These are phyloP conservation scores for Halictus quadricinctus DNA, from an alignment of 2,888 invertebrate genomes.

Conservation along the genomic window DNA sequence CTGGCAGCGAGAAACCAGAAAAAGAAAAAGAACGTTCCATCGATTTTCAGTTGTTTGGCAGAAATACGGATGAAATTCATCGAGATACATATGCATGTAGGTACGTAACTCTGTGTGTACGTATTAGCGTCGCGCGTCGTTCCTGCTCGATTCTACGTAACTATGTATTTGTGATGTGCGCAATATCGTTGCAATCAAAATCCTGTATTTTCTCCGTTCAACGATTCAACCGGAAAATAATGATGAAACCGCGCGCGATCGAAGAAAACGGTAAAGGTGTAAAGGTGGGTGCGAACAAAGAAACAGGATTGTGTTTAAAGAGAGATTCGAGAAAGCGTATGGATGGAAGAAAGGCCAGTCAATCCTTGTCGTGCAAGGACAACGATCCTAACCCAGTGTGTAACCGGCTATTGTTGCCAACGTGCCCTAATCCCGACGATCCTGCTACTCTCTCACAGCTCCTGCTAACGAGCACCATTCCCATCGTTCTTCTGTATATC, in stretches of 20 bases:
- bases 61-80: not conserved
- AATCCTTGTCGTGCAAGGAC: slow-evolving; percentile 59
- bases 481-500: slow-evolving; percentile 60
- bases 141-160: not conserved
- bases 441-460: slow-evolving; percentile 58
- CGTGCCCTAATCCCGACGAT: slow-evolving; percentile 64
- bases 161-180: not conserved
- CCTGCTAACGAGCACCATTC: slow-evolving; percentile 74
- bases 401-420: slow-evolving; percentile 55
- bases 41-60: not conserved
- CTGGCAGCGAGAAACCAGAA: not conserved
- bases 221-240: slow-evolving; percentile 25
- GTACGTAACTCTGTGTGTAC: too few relatives aligned
- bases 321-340: slow-evolving; percentile 11
- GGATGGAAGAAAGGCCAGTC: slow-evolving; percentile 55
- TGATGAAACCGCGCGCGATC: slow-evolving; percentile 55
- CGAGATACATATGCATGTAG: not conserved
- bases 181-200: not conserved
- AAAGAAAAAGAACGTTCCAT: not conserved
- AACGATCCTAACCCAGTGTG: slow-evolving; percentile 39
- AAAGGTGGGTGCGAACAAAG: slow-evolving; percentile 34
- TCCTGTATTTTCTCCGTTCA: not conserved
- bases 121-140: not conserved
- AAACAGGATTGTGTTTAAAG: not conserved
- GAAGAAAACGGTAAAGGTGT: slow-evolving; percentile 55